Percentiles rank a stretch among this genome's conserved stretches.
These are phyloP conservation scores for Nebria ingens DNA, from an alignment of 1,140 invertebrate genomes.

Conservation along the genomic window DNA sequence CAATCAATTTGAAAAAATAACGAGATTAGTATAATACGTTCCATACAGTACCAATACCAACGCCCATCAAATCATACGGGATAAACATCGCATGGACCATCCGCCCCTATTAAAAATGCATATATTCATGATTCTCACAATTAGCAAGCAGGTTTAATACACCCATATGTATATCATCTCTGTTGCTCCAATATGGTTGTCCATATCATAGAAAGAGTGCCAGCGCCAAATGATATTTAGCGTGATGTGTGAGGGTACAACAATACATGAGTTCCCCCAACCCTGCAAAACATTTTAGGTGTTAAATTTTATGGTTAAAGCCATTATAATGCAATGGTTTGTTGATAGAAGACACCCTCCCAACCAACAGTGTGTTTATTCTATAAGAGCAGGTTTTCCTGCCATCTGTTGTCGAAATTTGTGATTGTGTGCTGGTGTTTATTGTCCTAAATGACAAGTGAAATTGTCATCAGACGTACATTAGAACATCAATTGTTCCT, in stretches of 20 bases:
- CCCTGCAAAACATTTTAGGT: neutral
- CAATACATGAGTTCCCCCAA: neutral
- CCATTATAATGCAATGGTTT: conserved; percentile 8
- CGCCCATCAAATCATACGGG: neutral
- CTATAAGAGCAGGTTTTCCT: neutral
- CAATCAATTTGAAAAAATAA: conserved; percentile 5
- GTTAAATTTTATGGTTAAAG: conserved; percentile 9
- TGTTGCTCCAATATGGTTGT: neutral
- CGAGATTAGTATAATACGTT: conserved; percentile 2
- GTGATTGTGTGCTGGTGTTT: no score
- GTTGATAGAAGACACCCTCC: neutral
- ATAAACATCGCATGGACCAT: neutral
- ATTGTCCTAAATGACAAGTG: neutral
- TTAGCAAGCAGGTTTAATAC: neutral
- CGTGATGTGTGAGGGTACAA: neutral
- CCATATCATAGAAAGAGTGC: neutral
- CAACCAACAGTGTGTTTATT: neutral
- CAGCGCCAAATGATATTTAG: neutral
- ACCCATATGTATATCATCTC: neutral
- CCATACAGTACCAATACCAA: no score
- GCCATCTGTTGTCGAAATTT: neutral
- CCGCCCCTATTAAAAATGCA: conserved; percentile 3
- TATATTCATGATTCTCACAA: conserved; percentile 4
- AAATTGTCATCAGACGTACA: neutral
- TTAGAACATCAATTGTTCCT: no score